A percentile compares a stretch with the other conserved stretches of the same genome.
phyloP scores from a whole-genome alignment of 2,797 vertebrate genomes.

The Chelon auratus region DNA sequence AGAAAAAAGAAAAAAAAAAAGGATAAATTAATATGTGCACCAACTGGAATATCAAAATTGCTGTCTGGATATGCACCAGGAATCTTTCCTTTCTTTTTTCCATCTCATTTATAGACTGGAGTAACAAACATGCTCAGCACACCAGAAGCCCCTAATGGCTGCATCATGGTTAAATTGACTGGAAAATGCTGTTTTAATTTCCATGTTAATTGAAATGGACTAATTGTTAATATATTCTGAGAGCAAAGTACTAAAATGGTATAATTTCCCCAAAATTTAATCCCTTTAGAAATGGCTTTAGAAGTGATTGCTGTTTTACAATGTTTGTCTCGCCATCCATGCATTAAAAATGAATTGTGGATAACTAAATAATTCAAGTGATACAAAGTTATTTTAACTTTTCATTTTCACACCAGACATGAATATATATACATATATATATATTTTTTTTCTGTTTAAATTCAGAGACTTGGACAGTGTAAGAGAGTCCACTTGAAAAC shows the following conservation, averaged over 20 bases:
- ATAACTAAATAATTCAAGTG: conserved; percentile 64
- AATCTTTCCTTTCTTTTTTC: conserved; percentile 50
- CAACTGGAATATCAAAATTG: conserved; percentile 37
- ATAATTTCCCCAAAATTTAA: conserved; percentile 76
- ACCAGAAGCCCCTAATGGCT: conserved; percentile 88
- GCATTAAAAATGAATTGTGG: conserved; percentile 50
- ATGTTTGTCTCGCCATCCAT: conserved; percentile 54
- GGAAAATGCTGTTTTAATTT: conserved; percentile 99
- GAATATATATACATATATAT: conserved; percentile 25
- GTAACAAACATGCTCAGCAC: conserved; percentile 75
- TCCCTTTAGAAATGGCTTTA: conserved; percentile 76
- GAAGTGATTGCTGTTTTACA: conserved; percentile 51
- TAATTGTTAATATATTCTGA: conserved; percentile 95
- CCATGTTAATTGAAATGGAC: conserved; percentile 97
- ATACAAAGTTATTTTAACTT: conserved; percentile 58
- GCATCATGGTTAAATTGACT: conserved; percentile 95
- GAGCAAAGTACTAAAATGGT: conserved; percentile 82
- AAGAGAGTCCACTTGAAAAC: conserved; percentile 83
- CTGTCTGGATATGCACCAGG: conserved; percentile 36
- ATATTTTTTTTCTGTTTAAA: conserved; percentile 53
- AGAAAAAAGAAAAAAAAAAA: conserved; percentile 10
- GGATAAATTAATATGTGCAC: conserved; percentile 8
- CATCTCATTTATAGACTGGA: conserved; percentile 54
- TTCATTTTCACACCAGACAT: conserved; percentile 31
- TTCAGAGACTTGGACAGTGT: conserved; percentile 69